Base-by-base conservation (phyloP, 2,113 vertebrate species). In the Syngnathoides biaculeatus region DNA sequence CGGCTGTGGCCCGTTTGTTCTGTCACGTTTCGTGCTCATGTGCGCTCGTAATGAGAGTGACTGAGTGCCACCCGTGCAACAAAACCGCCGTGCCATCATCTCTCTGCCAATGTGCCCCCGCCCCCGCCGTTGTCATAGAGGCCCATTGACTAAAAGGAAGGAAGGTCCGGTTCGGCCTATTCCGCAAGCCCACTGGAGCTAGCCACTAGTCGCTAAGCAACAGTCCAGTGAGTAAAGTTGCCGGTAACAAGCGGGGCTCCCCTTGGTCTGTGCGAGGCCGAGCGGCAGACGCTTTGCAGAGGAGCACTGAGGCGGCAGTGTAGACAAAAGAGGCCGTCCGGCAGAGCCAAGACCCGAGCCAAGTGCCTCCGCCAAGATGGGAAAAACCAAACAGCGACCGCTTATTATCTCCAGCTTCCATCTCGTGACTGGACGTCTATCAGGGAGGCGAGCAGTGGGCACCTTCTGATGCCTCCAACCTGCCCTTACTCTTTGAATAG, bases 191-290 rank as follows among this genome's bases (percentile, higher is more conserved):
- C 76, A 75, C 75, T 65, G 73, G 53, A 64, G 68, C 80, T 57
- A 71, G 65, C 76, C 10, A 50, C 67, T 57, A 79, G 86, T 92
- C 67, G 84, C 92, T 90, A 88, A 86, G 91, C 90, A 91, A 93
- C 90, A 57, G 76, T 76, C 71, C 68, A 78, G 75, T 22, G 75
- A 78, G 84, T 78, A 73, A 83, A 86, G 82, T 78, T 73, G 82
- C 79, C 89, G 86, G 74, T 42, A 77, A 89, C 86, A 79, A 79
- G 68, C 72, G 76, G 83, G 78, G 84, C 73, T 79, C 74, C 68
- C 68, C 68, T 30, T 62, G 71, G 75, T 87, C 73, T 67, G 72
- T 76, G 61, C 17, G 52, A 74, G 67, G 68, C 58, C 58, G 69
- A 88, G 76, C 86, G 84, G 73, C 80, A 74, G 76, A 81, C 75